Conservation (phyloP, 1,140 invertebrate species). For the Sycophila sp. region DNA sequence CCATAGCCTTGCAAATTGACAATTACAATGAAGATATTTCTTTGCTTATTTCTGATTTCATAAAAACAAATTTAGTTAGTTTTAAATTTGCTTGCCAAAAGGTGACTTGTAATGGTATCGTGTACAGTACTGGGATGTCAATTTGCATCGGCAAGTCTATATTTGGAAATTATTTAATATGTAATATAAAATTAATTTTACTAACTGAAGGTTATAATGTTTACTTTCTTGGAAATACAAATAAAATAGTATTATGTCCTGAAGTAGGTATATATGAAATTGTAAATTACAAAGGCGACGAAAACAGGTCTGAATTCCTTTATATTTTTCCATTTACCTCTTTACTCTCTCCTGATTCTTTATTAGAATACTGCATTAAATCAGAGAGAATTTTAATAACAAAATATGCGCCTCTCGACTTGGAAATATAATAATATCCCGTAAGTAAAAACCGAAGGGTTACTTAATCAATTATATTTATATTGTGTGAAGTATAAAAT, state of each 20-base stretch:
- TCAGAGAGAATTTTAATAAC: not conserved
- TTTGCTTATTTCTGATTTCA: not conserved
- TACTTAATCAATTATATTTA: too few species aligned
- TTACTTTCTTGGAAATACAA: not conserved
- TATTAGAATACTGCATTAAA: not conserved
- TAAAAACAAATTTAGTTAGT: not conserved
- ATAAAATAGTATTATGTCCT: not conserved
- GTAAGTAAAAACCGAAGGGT: not conserved
- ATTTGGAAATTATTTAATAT: not conserved
- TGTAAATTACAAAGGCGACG: not conserved
- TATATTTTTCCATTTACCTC: not conserved
- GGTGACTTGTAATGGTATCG: not conserved
- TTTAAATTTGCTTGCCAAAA: not conserved
- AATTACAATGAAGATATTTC: not conserved
- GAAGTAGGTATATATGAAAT: constrained; percentile 1
- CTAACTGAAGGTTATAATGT: not conserved
- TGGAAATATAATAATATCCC: not conserved
- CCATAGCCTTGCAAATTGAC: not conserved
- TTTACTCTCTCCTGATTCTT: not conserved
- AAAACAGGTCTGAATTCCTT: not conserved
- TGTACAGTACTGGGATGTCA: not conserved
- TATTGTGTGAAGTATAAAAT: too few species aligned
- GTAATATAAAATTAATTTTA: not conserved
- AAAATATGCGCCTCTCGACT: not conserved
- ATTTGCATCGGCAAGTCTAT: not conserved